Percentiles rank a stretch among this genome's conserved stretches.
Evolutionary conservation across 2,888 invertebrate species (phyloP).

Genomic region (Melinopterus prodromus): DNA sequence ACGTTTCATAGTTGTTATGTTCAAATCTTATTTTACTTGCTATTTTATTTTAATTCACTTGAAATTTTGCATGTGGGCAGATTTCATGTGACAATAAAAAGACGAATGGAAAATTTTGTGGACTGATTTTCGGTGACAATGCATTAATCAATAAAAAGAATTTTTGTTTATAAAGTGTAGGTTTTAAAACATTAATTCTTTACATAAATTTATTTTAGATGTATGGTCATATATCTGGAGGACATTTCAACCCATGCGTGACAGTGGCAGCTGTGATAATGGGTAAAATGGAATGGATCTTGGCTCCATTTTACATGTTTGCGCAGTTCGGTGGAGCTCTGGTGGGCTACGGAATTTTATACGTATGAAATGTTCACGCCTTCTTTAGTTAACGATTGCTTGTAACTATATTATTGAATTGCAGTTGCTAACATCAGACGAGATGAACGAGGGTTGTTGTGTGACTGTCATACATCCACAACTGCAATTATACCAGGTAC

Average conservation of each 20-base stretch:
- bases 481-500: conserved; percentile 54
- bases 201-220: conserved; percentile 59
- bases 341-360: conserved; percentile 71
- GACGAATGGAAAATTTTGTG: too few species aligned
- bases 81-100: too few species aligned
- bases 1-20: too few species aligned
- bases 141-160: too few species aligned
- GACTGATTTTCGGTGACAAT: too few species aligned
- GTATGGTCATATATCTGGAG: conserved; percentile 77
- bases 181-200: background rate
- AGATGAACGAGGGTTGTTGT: conserved; percentile 61
- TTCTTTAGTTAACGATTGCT: background rate
- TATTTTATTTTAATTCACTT: too few species aligned
- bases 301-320: conserved; percentile 65
- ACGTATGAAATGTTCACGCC: conserved; percentile 51
- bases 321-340: conserved; percentile 70
- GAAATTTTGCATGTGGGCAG: too few species aligned
- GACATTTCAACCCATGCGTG: conserved; percentile 77
- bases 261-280: conserved; percentile 69
- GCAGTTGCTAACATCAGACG: conserved; percentile 57
- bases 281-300: conserved; percentile 61
- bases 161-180: background rate
- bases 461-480: conserved; percentile 64
- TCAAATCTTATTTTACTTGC: too few species aligned
- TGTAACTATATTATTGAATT: conserved; percentile 16